Evolutionary conservation across 23 tunicate species (phyloP).

Genomic region (Aplidium turbinatum): DNA sequence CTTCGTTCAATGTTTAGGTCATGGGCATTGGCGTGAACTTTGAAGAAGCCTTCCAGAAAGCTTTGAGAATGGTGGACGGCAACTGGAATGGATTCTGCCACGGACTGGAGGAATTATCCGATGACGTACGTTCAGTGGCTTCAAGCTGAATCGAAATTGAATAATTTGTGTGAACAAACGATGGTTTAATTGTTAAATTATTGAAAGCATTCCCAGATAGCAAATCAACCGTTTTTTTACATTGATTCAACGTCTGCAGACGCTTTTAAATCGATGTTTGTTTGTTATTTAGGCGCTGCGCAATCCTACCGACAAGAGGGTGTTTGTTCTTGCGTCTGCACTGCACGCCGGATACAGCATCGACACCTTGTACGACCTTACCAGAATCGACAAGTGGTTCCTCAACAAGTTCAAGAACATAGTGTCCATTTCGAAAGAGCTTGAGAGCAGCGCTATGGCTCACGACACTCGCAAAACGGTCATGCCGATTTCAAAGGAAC

Average conservation of each 20-base stretch:
- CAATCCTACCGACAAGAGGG: conserved; percentile 83
- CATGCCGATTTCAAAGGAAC: conserved; percentile 3
- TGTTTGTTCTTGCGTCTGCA: conserved; percentile 89
- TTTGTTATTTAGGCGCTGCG: conserved; percentile 36
- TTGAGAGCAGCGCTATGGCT: conserved; percentile 30
- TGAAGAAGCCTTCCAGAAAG: conserved; percentile 94
- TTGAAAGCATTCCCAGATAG: too few relatives aligned
- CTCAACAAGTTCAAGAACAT: conserved; percentile 82
- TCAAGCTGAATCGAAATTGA: too few relatives aligned
- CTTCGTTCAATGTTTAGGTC: conserved; percentile 52
- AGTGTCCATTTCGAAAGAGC: conserved; percentile 36
- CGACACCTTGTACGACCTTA: conserved; percentile 69
- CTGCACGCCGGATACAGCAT: conserved; percentile 61
- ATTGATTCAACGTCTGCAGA: too few relatives aligned
- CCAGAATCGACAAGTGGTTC: conserved; percentile 89
- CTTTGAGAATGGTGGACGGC: conserved; percentile 83
- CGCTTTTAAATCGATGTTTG: too few relatives aligned
- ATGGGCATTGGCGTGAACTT: conserved; percentile 89
- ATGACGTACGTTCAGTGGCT: conserved; percentile 42
- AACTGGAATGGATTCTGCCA: conserved; percentile 70
- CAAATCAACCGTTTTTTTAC: too few relatives aligned
- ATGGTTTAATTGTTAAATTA: too few relatives aligned
- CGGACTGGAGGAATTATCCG: conserved; percentile 55
- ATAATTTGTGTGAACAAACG: too few relatives aligned
- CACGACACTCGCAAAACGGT: conserved; percentile 5